Evolutionary conservation across 1,140 invertebrate genomes (phyloP).

Genomic region (Cotesia glomerata): DNA sequence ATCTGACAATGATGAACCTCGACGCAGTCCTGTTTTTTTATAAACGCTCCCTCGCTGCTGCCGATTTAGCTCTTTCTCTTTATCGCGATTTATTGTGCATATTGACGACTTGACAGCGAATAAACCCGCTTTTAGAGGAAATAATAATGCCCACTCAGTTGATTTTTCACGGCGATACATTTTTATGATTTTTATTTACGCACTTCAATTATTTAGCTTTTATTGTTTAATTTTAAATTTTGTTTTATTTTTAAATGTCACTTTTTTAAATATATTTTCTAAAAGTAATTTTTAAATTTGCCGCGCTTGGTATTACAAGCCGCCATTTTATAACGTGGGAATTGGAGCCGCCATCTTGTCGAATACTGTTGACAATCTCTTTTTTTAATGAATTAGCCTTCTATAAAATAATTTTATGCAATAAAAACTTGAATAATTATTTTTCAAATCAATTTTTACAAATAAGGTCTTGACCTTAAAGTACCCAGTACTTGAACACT

Average conservation of each 20-base stretch:
- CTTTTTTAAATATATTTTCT: too few relatives aligned
- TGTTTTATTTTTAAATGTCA: not conserved
- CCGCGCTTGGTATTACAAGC: too few relatives aligned
- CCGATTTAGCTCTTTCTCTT: slow-evolving; percentile 38
- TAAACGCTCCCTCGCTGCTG: slow-evolving; percentile 40
- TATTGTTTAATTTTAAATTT: not conserved
- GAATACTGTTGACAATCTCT: too few relatives aligned
- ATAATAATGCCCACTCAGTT: slow-evolving; percentile 68
- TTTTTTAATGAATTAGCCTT: too few relatives aligned
- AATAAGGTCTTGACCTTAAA: too few relatives aligned
- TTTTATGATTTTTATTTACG: not conserved
- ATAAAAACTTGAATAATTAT: too few relatives aligned
- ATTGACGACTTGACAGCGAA: slow-evolving; percentile 67
- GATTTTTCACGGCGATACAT: slow-evolving; percentile 56
- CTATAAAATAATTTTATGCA: too few relatives aligned
- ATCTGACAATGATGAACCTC: slow-evolving; percentile 76
- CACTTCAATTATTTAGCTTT: not conserved
- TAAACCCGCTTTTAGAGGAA: slow-evolving; percentile 67
- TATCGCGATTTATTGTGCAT: slow-evolving; percentile 51
- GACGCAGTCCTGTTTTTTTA: slow-evolving; percentile 62
- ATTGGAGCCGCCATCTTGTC: too few relatives aligned
- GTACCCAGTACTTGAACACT: too few relatives aligned
- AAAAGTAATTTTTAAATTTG: too few relatives aligned
- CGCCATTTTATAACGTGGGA: too few relatives aligned
- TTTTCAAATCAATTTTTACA: too few relatives aligned